These are phyloP conservation scores for Nasua narica DNA, from an alignment of 2,797 vertebrate genomes.

Conservation along the genomic window DNA sequence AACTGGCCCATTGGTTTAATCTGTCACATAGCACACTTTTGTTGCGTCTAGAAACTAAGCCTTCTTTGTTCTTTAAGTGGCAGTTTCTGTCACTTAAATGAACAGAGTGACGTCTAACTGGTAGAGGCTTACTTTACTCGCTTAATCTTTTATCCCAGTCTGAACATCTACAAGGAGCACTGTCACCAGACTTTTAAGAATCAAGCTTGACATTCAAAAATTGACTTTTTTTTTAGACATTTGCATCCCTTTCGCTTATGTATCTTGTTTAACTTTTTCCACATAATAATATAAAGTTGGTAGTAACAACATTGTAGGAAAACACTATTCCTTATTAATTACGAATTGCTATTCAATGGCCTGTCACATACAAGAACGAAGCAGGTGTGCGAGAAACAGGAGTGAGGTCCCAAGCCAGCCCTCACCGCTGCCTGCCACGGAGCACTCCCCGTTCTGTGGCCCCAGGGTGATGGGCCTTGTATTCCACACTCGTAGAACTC, in stretches of 20 bases:
- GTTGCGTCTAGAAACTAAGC: background rate
- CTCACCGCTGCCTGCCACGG: fast-evolving
- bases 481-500: fast-evolving
- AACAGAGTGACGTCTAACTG: background rate
- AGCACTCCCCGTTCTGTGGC: fast-evolving
- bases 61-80: background rate
- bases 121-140: background rate
- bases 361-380: background rate
- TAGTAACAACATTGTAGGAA: fast-evolving
- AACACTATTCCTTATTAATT: background rate
- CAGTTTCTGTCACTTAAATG: background rate
- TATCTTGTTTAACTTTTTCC: background rate
- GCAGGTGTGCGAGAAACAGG: background rate
- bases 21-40: fast-evolving
- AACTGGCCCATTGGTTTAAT: fast-evolving
- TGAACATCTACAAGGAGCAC: constrained; percentile 1
- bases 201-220: fast-evolving
- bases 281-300: fast-evolving
- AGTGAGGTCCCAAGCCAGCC: no score
- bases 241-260: background rate
- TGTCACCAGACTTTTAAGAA: fast-evolving
- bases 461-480: fast-evolving
- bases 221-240: background rate
- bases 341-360: no score
- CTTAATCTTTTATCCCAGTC: background rate